Percentiles rank a stretch among this genome's conserved stretches.
phyloP scores from a whole-genome alignment of 2,888 invertebrate genomes.

The Carpatolechia fugitivella region DNA sequence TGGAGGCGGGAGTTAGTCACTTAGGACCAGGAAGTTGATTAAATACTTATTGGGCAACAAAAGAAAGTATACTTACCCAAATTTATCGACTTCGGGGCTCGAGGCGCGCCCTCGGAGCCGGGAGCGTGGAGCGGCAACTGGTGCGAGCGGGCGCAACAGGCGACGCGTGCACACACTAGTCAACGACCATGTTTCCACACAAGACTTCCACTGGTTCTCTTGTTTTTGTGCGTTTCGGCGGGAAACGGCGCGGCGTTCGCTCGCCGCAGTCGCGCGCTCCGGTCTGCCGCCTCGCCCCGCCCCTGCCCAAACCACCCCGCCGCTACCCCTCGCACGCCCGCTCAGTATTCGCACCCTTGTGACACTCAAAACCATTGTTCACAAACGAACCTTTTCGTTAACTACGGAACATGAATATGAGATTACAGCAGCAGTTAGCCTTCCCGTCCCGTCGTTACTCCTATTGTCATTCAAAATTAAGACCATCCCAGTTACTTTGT shows the following conservation, averaged over 20 bases:
- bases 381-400: constrained; percentile 53
- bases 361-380: constrained; percentile 75
- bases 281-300: constrained; percentile 52
- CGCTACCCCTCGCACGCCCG: constrained; percentile 53
- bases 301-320: constrained; percentile 37
- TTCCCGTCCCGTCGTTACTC: constrained; percentile 3
- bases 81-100: constrained; percentile 42
- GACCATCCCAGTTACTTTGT: constrained; percentile 1
- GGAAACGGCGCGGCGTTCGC: constrained; percentile 60
- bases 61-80: constrained; percentile 56
- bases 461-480: constrained; percentile 12
- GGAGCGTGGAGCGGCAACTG: constrained; percentile 28
- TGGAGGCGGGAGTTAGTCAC: background rate
- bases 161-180: constrained; percentile 41
- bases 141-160: constrained; percentile 50
- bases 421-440: constrained; percentile 15
- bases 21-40: constrained; percentile 16
- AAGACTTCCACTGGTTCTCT: constrained; percentile 47
- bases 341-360: constrained; percentile 76
- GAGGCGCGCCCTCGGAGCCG: constrained; percentile 39
- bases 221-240: constrained; percentile 33
- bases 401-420: constrained; percentile 26
- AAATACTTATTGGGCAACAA: constrained; percentile 35
- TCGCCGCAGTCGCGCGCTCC: constrained; percentile 64
- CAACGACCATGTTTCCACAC: constrained; percentile 56